Conservation (phyloP, 2,797 vertebrate species). For the Sebastes matsubarae region DNA sequence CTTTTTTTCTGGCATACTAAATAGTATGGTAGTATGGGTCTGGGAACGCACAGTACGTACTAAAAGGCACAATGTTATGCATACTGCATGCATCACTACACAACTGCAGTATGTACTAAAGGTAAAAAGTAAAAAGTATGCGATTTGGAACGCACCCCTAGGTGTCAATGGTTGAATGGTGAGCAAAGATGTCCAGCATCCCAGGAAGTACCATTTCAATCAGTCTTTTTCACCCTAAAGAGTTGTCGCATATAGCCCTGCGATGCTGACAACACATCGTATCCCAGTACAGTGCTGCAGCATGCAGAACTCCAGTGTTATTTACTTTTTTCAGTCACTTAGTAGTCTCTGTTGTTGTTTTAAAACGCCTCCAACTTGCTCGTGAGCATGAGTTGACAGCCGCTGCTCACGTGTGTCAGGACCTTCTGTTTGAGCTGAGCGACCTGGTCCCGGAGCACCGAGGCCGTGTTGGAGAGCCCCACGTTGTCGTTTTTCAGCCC, state of each 20-base stretch:
- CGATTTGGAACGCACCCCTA: too few species aligned
- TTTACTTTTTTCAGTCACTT: slow-evolving; percentile 65
- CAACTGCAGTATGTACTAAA: too few species aligned
- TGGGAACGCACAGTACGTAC: too few species aligned
- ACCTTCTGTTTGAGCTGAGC: slow-evolving; percentile 94
- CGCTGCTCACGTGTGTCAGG: slow-evolving; percentile 91
- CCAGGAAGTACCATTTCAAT: slow-evolving; percentile 78
- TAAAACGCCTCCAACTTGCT: slow-evolving; percentile 89
- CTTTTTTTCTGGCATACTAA: too few species aligned
- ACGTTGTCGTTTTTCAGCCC: slow-evolving; percentile 90
- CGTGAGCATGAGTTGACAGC: slow-evolving; percentile 92
- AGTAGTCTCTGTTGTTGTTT: slow-evolving; percentile 34
- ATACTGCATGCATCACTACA: too few species aligned
- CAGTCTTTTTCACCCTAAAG: slow-evolving; percentile 46
- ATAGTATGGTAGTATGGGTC: too few species aligned
- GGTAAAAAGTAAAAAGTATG: too few species aligned
- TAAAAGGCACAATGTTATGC: too few species aligned
- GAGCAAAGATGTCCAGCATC: slow-evolving; percentile 76
- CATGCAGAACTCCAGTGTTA: slow-evolving; percentile 82
- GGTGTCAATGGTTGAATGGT: slow-evolving; percentile 66
- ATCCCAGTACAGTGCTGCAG: slow-evolving; percentile 49
- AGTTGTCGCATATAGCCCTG: slow-evolving; percentile 40
- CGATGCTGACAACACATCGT: slow-evolving; percentile 28
- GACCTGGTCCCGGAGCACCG: slow-evolving; percentile 91
- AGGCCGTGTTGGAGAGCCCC: slow-evolving; percentile 89